Base-by-base conservation (phyloP, 2,113 vertebrate species). In the Coptodon bakossiorum region DNA sequence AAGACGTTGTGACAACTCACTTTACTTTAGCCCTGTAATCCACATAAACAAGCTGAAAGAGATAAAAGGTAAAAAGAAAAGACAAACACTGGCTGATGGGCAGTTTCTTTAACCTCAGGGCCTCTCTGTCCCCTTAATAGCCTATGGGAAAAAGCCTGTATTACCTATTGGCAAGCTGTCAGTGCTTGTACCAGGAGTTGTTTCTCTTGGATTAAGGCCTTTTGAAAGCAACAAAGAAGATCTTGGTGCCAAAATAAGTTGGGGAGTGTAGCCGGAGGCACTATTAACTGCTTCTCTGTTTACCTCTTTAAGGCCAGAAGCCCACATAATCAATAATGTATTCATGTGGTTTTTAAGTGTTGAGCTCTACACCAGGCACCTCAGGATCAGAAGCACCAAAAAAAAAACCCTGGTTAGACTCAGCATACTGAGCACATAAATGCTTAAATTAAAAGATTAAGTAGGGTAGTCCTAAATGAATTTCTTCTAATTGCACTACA, bases 131-230 rank as follows among this genome's bases (percentile, higher is more conserved):
- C 56, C 87, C 29, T 81, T 85, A 86, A 81, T 78, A 81, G 93
- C 59, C 80, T 12, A 29, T n/a, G 81, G 80, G 88, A 54, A 87
- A 80, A 86, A 84, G 53, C 66, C 59, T 40, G 80, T 54, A 85
- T 88, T 81, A 87, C 57, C 82, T 78, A 90, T 92, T 86, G 88
- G 85, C 90, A 87, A 94, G 34, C 52, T 86, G 87, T 90, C 91
- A 85, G 83, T 13, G 68, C 84, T 85, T 59, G 54, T 68, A 82
- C 34, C 13, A 16, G 59, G 79, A 92, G 27, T n/a, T 83, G 63
- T 89, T 85, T 24, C 82, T 91, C 34, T 50, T 81, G 81, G 81
- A 90, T 85, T 68, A 84, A 68, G 45, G 80, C 31, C 52, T 82
- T 84, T 89, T 61, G 63, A 92, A 91, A 82, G 59, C 22, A 89